Base-by-base conservation (phyloP, 2,113 vertebrate species). In the Rynchops niger region DNA sequence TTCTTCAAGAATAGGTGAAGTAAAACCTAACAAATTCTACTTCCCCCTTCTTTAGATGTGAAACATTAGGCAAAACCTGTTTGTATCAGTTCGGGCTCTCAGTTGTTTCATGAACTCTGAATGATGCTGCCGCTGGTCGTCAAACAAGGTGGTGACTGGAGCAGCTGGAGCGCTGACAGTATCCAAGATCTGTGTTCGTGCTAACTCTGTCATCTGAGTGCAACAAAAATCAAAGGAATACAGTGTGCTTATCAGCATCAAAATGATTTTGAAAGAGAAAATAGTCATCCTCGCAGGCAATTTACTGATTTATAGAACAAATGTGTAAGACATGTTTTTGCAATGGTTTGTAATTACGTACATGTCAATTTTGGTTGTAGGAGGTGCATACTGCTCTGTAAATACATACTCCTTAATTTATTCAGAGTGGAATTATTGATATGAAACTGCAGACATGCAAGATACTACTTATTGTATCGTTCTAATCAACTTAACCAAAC, bases 161-260 rank as follows among this genome's bases (percentile, higher is more conserved):
- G 97, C 87, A 82, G 97, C 95, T 34, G 98, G 96, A 93, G 97
- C 91, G 26, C 91, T 88, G 82, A 98, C 70, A 43, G 97, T 59
- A 62, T 98, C 98, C 0, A 97, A 96, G 32, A 99, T 96, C 70
- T 98, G 99, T 5, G 97, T 95, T 55, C 97, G 98, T 21, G 98
- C 98, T 86, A 99, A 81, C 82, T 99, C 99, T 40, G 98, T 97
- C 98, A 99, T 98, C 99, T 99, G 96, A 95, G 93, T 4, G 81
- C 20, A 87, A 58, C 38, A 88, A 72, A 59, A 92, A 78, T 7
- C 94, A 86, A 2, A 95, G 53, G 11, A 43, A 90, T 6, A 42
- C 50, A 59, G 38, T 15, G 21, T 40, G 15, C 9, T 88, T 42
- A 40, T 9, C 26, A 77, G 20, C n/a, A 71, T 12, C 55, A 62